These are phyloP conservation scores for Chaitophorus viminalis DNA, from an alignment of 2,888 invertebrate species.

Conservation along the genomic window DNA sequence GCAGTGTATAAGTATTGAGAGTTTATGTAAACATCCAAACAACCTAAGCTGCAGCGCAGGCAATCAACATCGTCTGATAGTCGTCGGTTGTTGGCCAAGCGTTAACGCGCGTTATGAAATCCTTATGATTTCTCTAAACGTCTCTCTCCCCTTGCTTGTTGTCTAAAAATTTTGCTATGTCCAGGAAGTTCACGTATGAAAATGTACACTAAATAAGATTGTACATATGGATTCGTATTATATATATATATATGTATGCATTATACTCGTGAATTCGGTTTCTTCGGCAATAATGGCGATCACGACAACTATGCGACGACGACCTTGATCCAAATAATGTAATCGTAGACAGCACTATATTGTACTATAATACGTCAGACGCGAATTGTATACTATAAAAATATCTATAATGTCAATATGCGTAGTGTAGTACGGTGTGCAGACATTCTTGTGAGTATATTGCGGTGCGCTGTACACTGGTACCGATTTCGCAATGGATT, in stretches of 20 bases:
- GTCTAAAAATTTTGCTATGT: neutral
- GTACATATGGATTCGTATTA: no score
- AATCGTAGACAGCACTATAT: slow-evolving; percentile 4
- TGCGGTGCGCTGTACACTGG: slow-evolving; percentile 31
- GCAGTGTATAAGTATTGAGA: no score
- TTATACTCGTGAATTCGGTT: neutral
- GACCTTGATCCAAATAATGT: slow-evolving; percentile 60
- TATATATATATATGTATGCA: neutral
- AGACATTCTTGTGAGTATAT: slow-evolving; percentile 26
- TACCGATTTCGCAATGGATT: slow-evolving; percentile 45
- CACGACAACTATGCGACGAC: slow-evolving; percentile 25
- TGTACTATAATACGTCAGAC: no score
- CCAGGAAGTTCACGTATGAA: slow-evolving; percentile 19
- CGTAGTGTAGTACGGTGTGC: no score
- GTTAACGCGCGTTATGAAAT: slow-evolving; percentile 4
- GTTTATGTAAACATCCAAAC: neutral
- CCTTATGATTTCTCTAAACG: neutral
- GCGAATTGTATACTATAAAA: neutral
- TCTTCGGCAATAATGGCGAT: slow-evolving; percentile 10
- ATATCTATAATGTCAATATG: no score
- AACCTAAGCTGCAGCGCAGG: no score
- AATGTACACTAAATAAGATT: no score
- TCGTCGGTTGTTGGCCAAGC: neutral
- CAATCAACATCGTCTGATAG: neutral
- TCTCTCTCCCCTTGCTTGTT: neutral